Base-by-base conservation (phyloP, 2,888 invertebrate species). In the Rhabditoides inermis region DNA sequence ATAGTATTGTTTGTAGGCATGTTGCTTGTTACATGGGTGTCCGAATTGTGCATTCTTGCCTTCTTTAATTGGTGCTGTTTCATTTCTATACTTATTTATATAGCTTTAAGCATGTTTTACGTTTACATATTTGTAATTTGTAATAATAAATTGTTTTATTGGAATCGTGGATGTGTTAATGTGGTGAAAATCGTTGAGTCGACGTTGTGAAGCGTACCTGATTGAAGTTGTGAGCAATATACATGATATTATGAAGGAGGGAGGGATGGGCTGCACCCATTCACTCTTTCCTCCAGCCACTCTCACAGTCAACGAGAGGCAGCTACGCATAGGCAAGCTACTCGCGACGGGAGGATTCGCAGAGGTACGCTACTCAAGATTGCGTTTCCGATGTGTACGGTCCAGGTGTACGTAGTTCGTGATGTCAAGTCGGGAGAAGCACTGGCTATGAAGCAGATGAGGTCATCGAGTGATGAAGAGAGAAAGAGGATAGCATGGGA, bases 201-300 rank as follows among this genome's bases (percentile, higher is more conserved):
- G n/a, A n/a, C n/a, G n/a, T n/a, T n/a, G n/a, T n/a, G n/a, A n/a
- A n/a, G n/a, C n/a, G n/a, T n/a, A n/a, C n/a, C n/a, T n/a, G n/a
- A 2, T n/a, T 18, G 39, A 26, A 37, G 39, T 28, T 44, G 42
- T 20, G 30, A 35, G 2, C 27, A 37, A 49, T 25, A 30, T 49
- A 4, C 39, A 1, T 25, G 20, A 39, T n/a, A 28, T 22, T 26
- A 25, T 1, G 37, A 37, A 25, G n/a, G 32, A 44, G 35, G 48
- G 41, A 39, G 35, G 48, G 25, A 79, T 79, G 80, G 80, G 79
- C 20, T 88, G 88, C 76, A 81, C 86, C n/a, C n/a, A n/a, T n/a
- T n/a, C n/a, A n/a, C n/a, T n/a, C 40, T 88, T 88, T 79, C 82
- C 84, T 30, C 84, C 83, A 72, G 86, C 87, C 78, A 82, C 83